These are phyloP conservation scores for Strigops habroptila DNA, from an alignment of 2,113 vertebrate species.

Conservation along the genomic window DNA sequence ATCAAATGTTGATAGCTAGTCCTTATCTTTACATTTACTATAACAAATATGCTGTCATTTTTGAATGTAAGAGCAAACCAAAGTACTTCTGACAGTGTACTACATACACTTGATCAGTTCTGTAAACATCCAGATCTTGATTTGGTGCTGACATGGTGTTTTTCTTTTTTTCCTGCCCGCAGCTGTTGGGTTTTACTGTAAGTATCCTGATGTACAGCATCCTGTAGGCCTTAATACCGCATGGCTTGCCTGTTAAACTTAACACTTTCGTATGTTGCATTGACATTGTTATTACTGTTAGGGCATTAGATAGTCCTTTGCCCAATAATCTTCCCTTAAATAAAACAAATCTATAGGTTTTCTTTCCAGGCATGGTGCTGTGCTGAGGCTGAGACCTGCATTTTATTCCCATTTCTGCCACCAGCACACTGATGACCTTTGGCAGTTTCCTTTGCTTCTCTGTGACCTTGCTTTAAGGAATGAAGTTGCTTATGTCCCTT, in stretches of 20 bases:
- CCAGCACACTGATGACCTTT: not conserved
- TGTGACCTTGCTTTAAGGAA: not conserved
- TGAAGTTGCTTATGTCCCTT: not conserved
- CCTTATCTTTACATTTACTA: not conserved
- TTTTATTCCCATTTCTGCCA: not conserved
- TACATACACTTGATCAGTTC: slow-evolving; percentile 28
- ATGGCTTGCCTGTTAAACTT: slow-evolving; percentile 35
- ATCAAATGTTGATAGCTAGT: not conserved
- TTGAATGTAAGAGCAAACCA: not conserved
- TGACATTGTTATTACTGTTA: not conserved
- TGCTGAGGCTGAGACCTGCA: not conserved
- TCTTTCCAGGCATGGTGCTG: not conserved
- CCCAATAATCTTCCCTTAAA: not conserved
- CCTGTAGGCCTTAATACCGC: slow-evolving; percentile 24
- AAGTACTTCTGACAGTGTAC: not conserved
- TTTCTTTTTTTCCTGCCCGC: slow-evolving; percentile 64
- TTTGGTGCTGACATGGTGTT: slow-evolving; percentile 30
- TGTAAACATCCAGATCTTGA: not conserved
- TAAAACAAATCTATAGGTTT: not conserved
- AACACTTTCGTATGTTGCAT: not conserved
- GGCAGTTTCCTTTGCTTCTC: not conserved
- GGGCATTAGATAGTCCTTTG: not conserved
- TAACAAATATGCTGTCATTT: not conserved
- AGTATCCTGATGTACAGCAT: slow-evolving; percentile 73
- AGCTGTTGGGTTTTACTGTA: slow-evolving; percentile 94